Conservation (phyloP, 2,888 invertebrate species). For the Gari tellinella region DNA sequence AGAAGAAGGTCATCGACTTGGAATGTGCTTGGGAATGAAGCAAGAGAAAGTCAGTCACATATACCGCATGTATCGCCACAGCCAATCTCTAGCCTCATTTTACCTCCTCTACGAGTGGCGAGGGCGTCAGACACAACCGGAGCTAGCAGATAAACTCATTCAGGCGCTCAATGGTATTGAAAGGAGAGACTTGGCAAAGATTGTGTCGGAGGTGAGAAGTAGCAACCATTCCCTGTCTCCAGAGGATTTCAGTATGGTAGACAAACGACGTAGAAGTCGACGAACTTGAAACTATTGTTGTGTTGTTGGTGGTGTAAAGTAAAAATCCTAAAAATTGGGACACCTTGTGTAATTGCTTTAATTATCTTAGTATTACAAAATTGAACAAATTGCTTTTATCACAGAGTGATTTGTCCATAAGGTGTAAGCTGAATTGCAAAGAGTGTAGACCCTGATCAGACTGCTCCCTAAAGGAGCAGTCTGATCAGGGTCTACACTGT, state of each 20-base stretch:
- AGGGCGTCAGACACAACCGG: conserved; percentile 49
- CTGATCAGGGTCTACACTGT: too few relatives aligned
- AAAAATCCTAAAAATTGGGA: too few relatives aligned
- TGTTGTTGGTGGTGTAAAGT: too few relatives aligned
- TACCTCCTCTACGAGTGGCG: conserved; percentile 60
- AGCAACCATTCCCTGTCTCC: conserved; percentile 39
- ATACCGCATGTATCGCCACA: conserved; percentile 55
- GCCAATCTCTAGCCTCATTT: conserved; percentile 49
- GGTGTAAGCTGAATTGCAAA: too few relatives aligned
- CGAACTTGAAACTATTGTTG: neutral
- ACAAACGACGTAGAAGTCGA: conserved; percentile 9
- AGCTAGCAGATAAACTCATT: conserved; percentile 49
- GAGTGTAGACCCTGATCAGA: too few relatives aligned
- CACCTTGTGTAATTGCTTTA: too few relatives aligned
- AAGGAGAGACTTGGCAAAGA: conserved; percentile 40
- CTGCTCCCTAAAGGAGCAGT: too few relatives aligned
- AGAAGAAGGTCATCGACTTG: conserved; percentile 54
- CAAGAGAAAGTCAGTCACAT: conserved; percentile 55
- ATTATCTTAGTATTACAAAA: too few relatives aligned
- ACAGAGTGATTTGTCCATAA: too few relatives aligned
- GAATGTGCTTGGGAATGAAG: conserved; percentile 47
- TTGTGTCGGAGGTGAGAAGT: conserved; percentile 40
- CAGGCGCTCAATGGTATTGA: conserved; percentile 40
- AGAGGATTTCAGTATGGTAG: conserved; percentile 37
- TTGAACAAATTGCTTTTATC: too few relatives aligned